phyloP scores from a whole-genome alignment of 2,113 vertebrate genomes.

The Elgaria multicarinata region DNA sequence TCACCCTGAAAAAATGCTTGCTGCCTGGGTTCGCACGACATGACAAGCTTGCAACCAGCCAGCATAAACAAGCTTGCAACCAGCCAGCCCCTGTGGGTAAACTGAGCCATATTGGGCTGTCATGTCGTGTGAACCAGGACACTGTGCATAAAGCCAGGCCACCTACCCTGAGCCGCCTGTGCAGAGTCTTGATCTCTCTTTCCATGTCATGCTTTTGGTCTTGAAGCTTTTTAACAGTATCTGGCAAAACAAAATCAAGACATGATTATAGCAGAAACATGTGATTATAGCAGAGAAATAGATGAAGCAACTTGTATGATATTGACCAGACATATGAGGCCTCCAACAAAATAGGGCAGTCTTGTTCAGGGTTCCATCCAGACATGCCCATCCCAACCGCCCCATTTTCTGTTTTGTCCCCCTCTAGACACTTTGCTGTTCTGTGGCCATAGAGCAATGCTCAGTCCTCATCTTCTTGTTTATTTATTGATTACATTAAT shows the following conservation, averaged over 20 bases:
- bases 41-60: no score
- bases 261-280: no score
- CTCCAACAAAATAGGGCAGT: not conserved
- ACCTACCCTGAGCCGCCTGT: slow-evolving; percentile 90
- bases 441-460: not conserved
- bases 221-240: slow-evolving; percentile 95
- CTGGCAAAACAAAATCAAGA: slow-evolving; percentile 68
- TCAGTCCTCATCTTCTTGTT: not conserved
- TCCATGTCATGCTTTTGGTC: slow-evolving; percentile 98
- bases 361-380: no score
- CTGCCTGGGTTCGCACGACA: no score
- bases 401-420: no score
- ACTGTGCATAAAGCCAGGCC: not conserved
- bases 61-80: no score
- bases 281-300: slow-evolving; percentile 47
- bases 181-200: slow-evolving; percentile 95
- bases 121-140: not conserved
- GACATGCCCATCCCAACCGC: no score
- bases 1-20: no score
- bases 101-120: no score
- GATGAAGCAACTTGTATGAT: slow-evolving; percentile 20
- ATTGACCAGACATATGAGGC: not conserved
- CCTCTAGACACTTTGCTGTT: no score
- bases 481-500: no score
- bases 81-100: no score